These are phyloP conservation scores for Erebia aethiops DNA, from an alignment of 2,888 invertebrate genomes.

Conservation along the genomic window DNA sequence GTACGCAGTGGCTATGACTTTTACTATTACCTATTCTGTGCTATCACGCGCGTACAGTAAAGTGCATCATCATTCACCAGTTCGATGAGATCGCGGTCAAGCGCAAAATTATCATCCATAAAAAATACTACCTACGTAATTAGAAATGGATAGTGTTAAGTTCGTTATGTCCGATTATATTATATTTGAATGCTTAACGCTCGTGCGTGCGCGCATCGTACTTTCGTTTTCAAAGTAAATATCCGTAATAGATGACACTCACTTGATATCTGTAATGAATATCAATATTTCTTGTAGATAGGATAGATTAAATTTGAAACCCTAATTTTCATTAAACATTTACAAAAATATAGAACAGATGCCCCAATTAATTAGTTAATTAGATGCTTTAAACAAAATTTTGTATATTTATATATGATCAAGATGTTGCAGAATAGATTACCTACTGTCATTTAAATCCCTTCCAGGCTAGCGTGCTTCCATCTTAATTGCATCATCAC, in stretches of 20 bases:
- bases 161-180: conserved; percentile 25
- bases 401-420: too few relatives aligned
- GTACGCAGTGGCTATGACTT: too few relatives aligned
- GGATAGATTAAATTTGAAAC: too few relatives aligned
- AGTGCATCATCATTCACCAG: not conserved
- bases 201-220: conserved; percentile 31
- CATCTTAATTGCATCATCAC: too few relatives aligned
- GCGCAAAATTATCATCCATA: not conserved
- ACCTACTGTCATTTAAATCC: too few relatives aligned
- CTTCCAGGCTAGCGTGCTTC: too few relatives aligned
- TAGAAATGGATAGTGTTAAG: conserved; percentile 23
- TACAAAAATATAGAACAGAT: too few relatives aligned
- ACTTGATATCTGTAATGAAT: conserved; percentile 9
- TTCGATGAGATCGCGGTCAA: not conserved
- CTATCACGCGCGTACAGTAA: not conserved
- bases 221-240: conserved; percentile 39
- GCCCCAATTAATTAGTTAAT: too few relatives aligned
- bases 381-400: too few relatives aligned
- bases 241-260: conserved; percentile 28
- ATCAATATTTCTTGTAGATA: not conserved
- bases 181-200: conserved; percentile 22
- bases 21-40: too few relatives aligned
- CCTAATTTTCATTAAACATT: too few relatives aligned
- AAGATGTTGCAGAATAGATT: too few relatives aligned
- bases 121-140: not conserved